These are phyloP conservation scores for Zalophus californianus DNA, from an alignment of 2,797 vertebrate genomes.

Conservation along the genomic window DNA sequence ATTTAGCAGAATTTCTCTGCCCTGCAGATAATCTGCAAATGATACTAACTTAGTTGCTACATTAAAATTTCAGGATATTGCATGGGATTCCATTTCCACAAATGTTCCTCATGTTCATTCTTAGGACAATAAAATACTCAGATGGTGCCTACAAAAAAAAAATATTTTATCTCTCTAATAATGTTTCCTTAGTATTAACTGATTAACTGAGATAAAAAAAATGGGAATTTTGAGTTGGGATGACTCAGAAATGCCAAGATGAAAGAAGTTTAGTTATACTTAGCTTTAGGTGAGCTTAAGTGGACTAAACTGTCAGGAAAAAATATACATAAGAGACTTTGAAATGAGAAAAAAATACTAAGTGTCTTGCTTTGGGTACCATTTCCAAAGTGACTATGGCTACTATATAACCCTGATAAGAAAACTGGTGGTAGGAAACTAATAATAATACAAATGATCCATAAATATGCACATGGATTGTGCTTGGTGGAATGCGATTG, in stretches of 20 bases:
- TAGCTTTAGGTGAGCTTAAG: not conserved
- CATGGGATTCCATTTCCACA: not conserved
- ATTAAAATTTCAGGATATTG: not conserved
- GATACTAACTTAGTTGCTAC: not conserved
- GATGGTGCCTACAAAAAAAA: not conserved
- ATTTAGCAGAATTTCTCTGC: constrained; percentile 36
- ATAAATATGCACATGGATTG: not conserved
- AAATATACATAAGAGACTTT: not conserved
- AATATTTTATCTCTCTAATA: not conserved
- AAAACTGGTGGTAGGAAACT: not conserved
- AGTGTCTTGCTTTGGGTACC: not conserved
- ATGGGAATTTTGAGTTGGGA: not conserved
- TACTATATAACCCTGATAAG: not conserved
- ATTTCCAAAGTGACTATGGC: not conserved
- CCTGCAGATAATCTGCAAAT: not conserved
- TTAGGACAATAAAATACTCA: not conserved
- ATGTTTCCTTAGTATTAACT: constrained; percentile 26
- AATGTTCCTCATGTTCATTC: not conserved
- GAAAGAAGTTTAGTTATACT: not conserved
- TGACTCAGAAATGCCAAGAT: constrained; percentile 20
- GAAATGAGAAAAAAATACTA: not conserved
- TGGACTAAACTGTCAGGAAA: not conserved
- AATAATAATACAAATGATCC: not conserved
- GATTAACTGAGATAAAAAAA: not conserved
- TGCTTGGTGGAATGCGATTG: not conserved